Conservation (phyloP, 2,888 invertebrate species). For the Cephus pygmeus region DNA sequence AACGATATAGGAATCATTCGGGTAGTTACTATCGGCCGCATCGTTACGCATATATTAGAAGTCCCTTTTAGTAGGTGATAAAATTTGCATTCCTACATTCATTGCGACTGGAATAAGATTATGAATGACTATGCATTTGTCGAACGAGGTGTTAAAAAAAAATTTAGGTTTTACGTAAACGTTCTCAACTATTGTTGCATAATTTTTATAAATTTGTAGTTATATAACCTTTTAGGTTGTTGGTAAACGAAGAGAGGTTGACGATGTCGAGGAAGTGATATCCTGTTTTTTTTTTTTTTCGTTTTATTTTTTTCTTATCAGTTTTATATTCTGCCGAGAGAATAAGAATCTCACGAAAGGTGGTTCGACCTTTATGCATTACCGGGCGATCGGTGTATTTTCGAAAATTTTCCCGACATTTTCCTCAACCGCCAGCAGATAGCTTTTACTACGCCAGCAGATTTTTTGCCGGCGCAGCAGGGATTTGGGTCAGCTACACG, state of each 20-base stretch:
- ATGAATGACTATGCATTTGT: background rate
- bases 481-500: slow-evolving; percentile 51
- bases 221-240: background rate
- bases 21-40: background rate
- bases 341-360: background rate
- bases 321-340: background rate
- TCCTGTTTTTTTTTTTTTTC: background rate
- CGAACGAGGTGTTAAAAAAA: background rate
- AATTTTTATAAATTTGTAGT: background rate
- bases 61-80: background rate
- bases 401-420: slow-evolving; percentile 38
- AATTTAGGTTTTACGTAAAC: background rate
- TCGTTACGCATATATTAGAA: background rate
- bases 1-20: background rate
- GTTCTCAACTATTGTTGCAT: background rate
- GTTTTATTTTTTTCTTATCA: background rate
- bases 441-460: slow-evolving; percentile 58
- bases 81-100: background rate
- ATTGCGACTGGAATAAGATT: background rate
- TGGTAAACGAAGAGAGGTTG: background rate
- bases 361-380: background rate
- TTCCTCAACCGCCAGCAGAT: slow-evolving; percentile 41
- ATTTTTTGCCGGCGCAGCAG: slow-evolving; percentile 54
- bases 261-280: background rate
- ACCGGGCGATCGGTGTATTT: background rate